Percentiles rank a stretch among this genome's conserved stretches.
Evolutionary conservation across 2,797 vertebrate species (phyloP).

Genomic region (Lindbergichthys nudifrons): DNA sequence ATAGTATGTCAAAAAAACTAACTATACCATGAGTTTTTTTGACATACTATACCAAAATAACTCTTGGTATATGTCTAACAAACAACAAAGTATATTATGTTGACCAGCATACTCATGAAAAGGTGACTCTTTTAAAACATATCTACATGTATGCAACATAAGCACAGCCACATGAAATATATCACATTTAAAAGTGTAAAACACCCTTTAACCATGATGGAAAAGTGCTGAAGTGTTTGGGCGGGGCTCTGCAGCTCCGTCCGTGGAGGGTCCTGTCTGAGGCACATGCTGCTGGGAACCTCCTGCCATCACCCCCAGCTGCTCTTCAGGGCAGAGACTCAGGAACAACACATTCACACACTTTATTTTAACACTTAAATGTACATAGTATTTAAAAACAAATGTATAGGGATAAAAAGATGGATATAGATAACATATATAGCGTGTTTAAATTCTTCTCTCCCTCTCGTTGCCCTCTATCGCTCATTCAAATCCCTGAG

Average conservation of each 20-base stretch:
- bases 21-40: too few species aligned
- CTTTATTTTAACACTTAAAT: slow-evolving; percentile 3
- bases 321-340: slow-evolving; percentile 45
- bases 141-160: not conserved
- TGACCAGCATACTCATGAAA: too few species aligned
- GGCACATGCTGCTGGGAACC: slow-evolving; percentile 73
- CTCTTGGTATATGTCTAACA: too few species aligned
- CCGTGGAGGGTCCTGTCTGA: slow-evolving; percentile 67
- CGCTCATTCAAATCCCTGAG: slow-evolving; percentile 72
- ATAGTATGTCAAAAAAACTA: too few species aligned
- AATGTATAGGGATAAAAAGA: not conserved
- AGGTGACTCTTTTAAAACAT: too few species aligned
- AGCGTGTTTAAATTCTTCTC: slow-evolving; percentile 29
- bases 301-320: slow-evolving; percentile 78
- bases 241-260: slow-evolving; percentile 31
- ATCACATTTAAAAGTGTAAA: not conserved
- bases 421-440: not conserved
- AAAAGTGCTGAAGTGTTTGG: slow-evolving; percentile 33
- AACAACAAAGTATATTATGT: too few species aligned
- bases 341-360: slow-evolving; percentile 20
- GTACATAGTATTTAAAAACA: not conserved
- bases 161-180: not conserved
- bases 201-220: not conserved
- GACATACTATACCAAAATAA: too few species aligned
- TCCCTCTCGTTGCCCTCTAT: slow-evolving; percentile 46